Evolutionary conservation across 2,797 vertebrate genomes (phyloP).

Genomic region (Sebastes matsubarae): DNA sequence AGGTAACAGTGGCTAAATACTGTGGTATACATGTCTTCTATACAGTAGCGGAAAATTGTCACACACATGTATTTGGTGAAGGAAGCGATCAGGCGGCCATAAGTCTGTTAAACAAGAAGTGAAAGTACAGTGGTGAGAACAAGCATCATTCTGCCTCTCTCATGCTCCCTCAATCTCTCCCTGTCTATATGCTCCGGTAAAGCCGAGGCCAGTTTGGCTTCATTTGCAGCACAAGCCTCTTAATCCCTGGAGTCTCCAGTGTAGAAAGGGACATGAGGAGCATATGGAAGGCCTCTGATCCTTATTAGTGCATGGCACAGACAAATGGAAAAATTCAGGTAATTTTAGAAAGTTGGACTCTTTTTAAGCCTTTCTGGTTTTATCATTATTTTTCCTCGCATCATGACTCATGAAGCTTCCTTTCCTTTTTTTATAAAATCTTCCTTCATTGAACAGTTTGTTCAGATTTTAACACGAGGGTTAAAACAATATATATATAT

Average conservation of each 20-base stretch:
- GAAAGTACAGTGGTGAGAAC: conserved; percentile 26
- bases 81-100: neutral
- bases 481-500: conserved; percentile 3
- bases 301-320: conserved; percentile 74
- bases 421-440: conserved; percentile 24
- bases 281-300: conserved; percentile 69
- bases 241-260: conserved; percentile 77
- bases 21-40: neutral
- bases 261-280: conserved; percentile 74
- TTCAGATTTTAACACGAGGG: conserved; percentile 30
- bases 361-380: conserved; percentile 64
- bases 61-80: neutral
- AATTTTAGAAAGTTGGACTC: conserved; percentile 69
- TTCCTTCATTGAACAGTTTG: conserved; percentile 16
- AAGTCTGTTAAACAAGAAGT: conserved; percentile 24
- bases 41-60: neutral
- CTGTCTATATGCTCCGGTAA: conserved; percentile 52
- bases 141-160: conserved; percentile 24
- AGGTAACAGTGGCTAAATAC: neutral
- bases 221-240: conserved; percentile 71
- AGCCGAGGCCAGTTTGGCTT: conserved; percentile 71
- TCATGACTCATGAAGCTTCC: conserved; percentile 28
- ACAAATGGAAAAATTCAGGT: conserved; percentile 64
- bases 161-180: conserved; percentile 16
- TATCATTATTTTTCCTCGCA: conserved; percentile 64